A percentile compares a stretch with the other conserved stretches of the same genome.
phyloP scores from a whole-genome alignment of 2,113 vertebrate genomes.

The Clarias batrachus region DNA sequence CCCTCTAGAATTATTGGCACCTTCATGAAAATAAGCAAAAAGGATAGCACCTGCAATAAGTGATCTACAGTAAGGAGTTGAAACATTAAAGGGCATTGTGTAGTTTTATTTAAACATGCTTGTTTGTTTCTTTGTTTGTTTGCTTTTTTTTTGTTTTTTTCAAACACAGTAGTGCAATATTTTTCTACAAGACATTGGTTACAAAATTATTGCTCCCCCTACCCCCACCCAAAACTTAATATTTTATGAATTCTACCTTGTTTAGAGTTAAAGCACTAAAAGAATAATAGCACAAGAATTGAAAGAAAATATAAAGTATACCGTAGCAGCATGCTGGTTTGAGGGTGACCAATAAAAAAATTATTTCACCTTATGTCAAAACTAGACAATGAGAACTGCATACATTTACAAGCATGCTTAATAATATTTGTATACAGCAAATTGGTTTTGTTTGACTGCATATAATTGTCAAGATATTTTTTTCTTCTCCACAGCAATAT shows the following conservation, averaged over 20 bases:
- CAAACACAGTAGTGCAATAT: background rate
- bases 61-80: background rate
- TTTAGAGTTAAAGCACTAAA: background rate
- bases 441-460: slow-evolving; percentile 17
- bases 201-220: background rate
- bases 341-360: background rate
- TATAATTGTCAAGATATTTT: slow-evolving; percentile 30
- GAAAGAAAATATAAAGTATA: background rate
- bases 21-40: background rate
- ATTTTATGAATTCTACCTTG: background rate
- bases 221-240: background rate
- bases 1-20: background rate
- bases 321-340: background rate
- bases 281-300: background rate
- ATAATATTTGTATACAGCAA: slow-evolving; percentile 26
- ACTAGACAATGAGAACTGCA: slow-evolving; percentile 12
- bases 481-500: slow-evolving; percentile 10
- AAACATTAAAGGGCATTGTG: background rate
- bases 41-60: background rate
- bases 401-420: slow-evolving; percentile 14
- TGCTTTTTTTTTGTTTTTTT: background rate
- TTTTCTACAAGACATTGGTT: background rate
- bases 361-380: background rate
- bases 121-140: no score
- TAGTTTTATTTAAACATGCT: background rate